phyloP scores from a whole-genome alignment of 2,797 vertebrate genomes.

The Sternarchorhynchus goeldii region DNA sequence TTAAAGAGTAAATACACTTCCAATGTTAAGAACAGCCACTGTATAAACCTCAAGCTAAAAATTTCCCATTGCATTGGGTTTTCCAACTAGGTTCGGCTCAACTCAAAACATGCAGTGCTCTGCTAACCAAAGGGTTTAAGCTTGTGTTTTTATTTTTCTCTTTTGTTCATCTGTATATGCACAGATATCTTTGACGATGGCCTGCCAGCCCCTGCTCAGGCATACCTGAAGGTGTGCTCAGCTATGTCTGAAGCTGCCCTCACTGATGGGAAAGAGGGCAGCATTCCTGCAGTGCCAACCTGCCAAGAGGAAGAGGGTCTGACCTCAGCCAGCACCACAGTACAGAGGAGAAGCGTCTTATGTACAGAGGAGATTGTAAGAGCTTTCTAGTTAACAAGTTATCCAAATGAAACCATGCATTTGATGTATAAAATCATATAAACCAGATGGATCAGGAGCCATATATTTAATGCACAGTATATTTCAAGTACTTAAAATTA shows the following conservation, averaged over 20 bases:
- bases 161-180: conserved; percentile 26
- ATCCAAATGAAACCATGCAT: neutral
- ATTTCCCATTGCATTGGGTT: neutral
- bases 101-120: neutral
- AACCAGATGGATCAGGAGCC: too few relatives aligned
- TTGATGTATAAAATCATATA: neutral
- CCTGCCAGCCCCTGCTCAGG: conserved; percentile 77
- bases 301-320: conserved; percentile 58
- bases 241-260: conserved; percentile 70
- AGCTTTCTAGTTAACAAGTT: neutral
- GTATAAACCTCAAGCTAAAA: neutral
- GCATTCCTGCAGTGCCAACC: conserved; percentile 50
- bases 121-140: neutral
- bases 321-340: conserved; percentile 66
- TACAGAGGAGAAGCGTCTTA: conserved; percentile 75
- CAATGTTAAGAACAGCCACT: too few relatives aligned
- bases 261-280: conserved; percentile 61
- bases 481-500: too few relatives aligned
- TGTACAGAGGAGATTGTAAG: conserved; percentile 79
- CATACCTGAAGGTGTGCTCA: conserved; percentile 78
- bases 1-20: too few relatives aligned
- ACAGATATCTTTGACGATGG: conserved; percentile 79
- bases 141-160: neutral
- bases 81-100: neutral
- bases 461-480: too few relatives aligned